phyloP scores from a whole-genome alignment of 2,797 vertebrate species.

The Phoeniculus purpureus region DNA sequence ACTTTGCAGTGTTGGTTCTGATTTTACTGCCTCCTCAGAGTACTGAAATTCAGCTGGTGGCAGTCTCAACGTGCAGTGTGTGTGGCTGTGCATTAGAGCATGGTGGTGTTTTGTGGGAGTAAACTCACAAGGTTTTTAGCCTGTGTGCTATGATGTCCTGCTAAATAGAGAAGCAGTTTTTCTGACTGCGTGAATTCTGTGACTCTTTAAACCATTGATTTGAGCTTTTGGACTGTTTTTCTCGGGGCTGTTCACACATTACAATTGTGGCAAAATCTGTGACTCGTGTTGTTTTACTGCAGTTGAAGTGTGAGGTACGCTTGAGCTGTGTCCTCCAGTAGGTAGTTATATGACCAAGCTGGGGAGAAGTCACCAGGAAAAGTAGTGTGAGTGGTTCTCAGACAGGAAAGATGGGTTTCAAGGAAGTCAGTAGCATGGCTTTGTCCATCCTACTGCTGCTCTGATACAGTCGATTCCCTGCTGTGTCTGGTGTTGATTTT shows the following conservation, averaged over 20 bases:
- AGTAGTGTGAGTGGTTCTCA: neutral
- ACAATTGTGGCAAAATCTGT: neutral
- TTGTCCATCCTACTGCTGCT: rapidly evolving
- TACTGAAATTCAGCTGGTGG: neutral
- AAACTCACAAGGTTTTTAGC: rapidly evolving
- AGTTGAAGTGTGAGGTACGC: neutral
- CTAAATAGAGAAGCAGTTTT: neutral
- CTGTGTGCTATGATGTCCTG: neutral
- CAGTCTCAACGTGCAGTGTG: neutral
- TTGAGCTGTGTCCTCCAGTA: neutral
- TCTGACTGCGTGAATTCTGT: neutral
- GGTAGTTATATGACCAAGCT: neutral
- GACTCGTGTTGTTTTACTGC: neutral
- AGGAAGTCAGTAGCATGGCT: neutral
- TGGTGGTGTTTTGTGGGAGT: neutral
- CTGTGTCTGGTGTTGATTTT: neutral
- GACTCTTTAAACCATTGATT: neutral
- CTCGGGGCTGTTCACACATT: neutral
- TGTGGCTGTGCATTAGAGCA: neutral
- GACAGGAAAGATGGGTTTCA: neutral
- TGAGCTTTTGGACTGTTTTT: neutral
- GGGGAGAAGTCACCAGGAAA: neutral
- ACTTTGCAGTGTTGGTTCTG: neutral
- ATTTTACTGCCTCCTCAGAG: neutral
- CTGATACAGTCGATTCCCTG: no score